Conservation (phyloP, 2,797 vertebrate species). For the Heteromormyrus szaboi region DNA sequence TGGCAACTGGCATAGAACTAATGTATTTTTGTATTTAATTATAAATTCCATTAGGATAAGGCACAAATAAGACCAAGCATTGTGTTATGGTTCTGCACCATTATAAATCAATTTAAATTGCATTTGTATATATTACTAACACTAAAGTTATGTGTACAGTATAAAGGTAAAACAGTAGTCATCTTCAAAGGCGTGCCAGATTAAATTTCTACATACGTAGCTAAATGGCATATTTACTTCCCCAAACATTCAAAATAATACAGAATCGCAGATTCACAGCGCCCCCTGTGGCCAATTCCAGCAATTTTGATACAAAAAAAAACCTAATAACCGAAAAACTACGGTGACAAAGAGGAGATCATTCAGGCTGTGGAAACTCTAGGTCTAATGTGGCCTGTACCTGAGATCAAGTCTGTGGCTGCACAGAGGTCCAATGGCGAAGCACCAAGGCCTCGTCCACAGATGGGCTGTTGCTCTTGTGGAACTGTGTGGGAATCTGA, state of each 20-base stretch:
- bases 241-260: background rate
- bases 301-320: background rate
- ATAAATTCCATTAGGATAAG: conserved; percentile 3
- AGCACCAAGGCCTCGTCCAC: background rate
- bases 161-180: background rate
- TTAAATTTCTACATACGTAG: background rate
- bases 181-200: background rate
- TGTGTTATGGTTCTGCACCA: background rate
- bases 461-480: background rate
- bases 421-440: background rate
- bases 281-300: background rate
- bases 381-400: background rate
- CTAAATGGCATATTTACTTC: conserved; percentile 7
- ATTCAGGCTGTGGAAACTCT: background rate
- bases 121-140: conserved; percentile 2
- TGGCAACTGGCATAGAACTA: conserved; percentile 31
- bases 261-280: background rate
- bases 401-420: background rate
- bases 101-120: background rate
- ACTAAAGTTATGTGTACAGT: background rate
- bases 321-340: background rate
- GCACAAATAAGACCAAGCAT: background rate
- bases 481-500: background rate
- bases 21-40: background rate
- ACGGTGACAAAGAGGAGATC: background rate